Percentiles rank a stretch among this genome's conserved stretches.
phyloP scores from a whole-genome alignment of 1,140 invertebrate genomes.

The Bombyx mori region DNA sequence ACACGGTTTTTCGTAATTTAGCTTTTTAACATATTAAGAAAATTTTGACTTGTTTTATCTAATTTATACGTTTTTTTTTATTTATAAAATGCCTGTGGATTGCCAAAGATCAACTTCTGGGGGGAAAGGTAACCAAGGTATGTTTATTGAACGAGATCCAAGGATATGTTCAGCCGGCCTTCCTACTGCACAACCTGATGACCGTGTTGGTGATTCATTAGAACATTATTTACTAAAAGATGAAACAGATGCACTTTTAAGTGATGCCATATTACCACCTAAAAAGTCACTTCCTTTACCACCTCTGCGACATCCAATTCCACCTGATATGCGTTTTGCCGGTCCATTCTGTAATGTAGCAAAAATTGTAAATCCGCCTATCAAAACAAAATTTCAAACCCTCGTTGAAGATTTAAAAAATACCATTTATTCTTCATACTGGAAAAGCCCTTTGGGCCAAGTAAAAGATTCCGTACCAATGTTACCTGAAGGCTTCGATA shows the following conservation, averaged over 20 bases:
- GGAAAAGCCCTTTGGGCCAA: slow-evolving; percentile 63
- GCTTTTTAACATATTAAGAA: no score
- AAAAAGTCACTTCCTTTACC: slow-evolving; percentile 34
- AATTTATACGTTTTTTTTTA: no score
- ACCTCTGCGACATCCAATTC: slow-evolving; percentile 38
- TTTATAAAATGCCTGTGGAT: slow-evolving; percentile 34
- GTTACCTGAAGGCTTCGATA: slow-evolving; percentile 65
- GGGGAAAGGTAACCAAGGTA: slow-evolving; percentile 50
- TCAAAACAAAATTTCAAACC: slow-evolving; percentile 65
- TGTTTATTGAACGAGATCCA: slow-evolving; percentile 45
- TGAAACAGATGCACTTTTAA: slow-evolving; percentile 60
- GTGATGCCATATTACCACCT: slow-evolving; percentile 55
- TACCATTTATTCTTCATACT: slow-evolving; percentile 66
- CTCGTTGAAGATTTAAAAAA: slow-evolving; percentile 68
- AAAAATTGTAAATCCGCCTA: slow-evolving; percentile 48
- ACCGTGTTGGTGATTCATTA: slow-evolving; percentile 41
- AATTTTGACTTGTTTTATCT: no score
- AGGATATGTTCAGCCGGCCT: slow-evolving; percentile 58
- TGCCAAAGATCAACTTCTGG: slow-evolving; percentile 42
- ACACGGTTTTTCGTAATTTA: no score
- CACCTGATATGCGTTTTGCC: slow-evolving; percentile 36
- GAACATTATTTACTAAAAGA: slow-evolving; percentile 63
- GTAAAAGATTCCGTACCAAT: slow-evolving; percentile 57
- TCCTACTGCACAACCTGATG: slow-evolving; percentile 42
- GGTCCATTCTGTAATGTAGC: slow-evolving; percentile 37